A percentile compares a stretch with the other conserved stretches of the same genome.
Evolutionary conservation across 2,113 vertebrate species (phyloP).

Genomic region (Aplodontia rufa): DNA sequence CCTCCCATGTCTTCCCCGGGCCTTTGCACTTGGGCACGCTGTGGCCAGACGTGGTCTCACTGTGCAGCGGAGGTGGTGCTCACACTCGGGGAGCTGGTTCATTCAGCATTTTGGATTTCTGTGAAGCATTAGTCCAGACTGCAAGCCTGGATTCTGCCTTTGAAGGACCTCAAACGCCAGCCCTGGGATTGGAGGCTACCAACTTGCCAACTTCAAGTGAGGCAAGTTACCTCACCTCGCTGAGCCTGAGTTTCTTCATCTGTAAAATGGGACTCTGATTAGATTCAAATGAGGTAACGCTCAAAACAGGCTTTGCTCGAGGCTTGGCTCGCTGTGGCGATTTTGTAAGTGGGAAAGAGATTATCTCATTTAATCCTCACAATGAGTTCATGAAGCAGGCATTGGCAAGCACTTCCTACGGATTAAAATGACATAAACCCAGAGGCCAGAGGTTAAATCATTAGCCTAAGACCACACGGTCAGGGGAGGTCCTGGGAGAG

Average conservation of each 20-base stretch:
- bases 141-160: not conserved
- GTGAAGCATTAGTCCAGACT: not conserved
- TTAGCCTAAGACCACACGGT: no score
- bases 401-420: no score
- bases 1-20: not conserved
- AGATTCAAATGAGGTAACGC: not conserved
- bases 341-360: not conserved
- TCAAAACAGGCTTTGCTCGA: not conserved
- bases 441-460: not conserved
- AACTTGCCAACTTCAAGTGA: not conserved
- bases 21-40: not conserved
- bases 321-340: accelerated
- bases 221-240: not conserved
- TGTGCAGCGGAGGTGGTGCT: accelerated
- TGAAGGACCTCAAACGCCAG: not conserved
- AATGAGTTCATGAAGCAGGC: not conserved
- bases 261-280: not conserved
- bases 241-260: not conserved
- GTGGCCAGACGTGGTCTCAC: no score
- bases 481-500: not conserved
- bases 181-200: not conserved
- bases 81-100: not conserved
- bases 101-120: no score
- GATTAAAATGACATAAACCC: not conserved
- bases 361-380: not conserved